Conservation (phyloP, 2,888 invertebrate genomes). For the Lepas anatifera region DNA sequence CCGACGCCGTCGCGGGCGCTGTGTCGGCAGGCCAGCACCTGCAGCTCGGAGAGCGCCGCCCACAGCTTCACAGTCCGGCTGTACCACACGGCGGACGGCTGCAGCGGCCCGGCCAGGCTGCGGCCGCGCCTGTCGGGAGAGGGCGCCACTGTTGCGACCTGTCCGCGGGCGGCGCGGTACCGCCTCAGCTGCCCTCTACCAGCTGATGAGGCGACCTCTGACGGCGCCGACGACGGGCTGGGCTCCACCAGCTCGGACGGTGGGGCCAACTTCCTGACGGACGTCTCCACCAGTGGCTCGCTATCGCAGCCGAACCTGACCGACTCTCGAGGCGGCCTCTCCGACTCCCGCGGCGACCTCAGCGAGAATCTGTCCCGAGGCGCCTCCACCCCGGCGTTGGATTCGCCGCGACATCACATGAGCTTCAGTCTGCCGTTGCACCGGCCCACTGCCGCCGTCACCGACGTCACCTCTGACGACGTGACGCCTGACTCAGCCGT, state of each 20-base stretch:
- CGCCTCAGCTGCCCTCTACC: not conserved
- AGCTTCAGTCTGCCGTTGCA: not conserved
- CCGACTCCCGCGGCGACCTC: too few relatives aligned
- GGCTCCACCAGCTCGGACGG: not conserved
- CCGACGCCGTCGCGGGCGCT: slow-evolving; percentile 7
- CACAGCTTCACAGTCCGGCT: slow-evolving; percentile 30
- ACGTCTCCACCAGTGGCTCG: not conserved
- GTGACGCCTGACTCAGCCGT: slow-evolving; percentile 9
- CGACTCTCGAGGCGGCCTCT: not conserved
- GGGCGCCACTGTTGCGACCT: not conserved
- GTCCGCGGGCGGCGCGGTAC: not conserved
- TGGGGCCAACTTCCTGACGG: slow-evolving; percentile 6
- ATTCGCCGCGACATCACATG: not conserved
- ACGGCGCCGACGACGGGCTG: not conserved
- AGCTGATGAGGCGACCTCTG: not conserved
- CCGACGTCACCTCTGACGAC: slow-evolving; percentile 2
- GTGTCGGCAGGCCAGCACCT: slow-evolving; percentile 20
- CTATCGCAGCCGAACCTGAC: slow-evolving; percentile 5
- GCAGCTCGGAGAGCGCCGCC: slow-evolving; percentile 30
- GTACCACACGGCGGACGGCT: slow-evolving; percentile 18
- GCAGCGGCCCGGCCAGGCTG: not conserved
- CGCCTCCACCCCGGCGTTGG: not conserved
- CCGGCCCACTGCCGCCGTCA: too few relatives aligned
- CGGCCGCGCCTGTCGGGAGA: not conserved
- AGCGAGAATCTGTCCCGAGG: not conserved